A percentile compares a stretch with the other conserved stretches of the same genome.
Evolutionary conservation across 1,140 invertebrate species (phyloP).

Genomic region (Coptotermes formosanus): DNA sequence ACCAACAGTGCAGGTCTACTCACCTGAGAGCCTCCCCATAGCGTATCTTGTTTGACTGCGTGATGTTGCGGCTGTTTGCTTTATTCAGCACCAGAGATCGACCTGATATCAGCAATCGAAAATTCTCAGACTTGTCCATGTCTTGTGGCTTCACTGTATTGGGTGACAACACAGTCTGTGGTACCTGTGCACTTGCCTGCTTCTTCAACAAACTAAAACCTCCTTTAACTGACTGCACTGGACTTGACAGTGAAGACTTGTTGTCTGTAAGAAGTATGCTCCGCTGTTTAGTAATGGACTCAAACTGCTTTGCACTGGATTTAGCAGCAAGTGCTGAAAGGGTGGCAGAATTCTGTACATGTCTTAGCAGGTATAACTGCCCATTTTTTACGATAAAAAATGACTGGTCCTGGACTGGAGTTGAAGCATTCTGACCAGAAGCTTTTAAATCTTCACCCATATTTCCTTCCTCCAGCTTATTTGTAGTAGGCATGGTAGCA

Average conservation of each 20-base stretch:
- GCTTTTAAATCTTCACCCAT: neutral
- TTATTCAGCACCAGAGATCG: constrained; percentile 17
- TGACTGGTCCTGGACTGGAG: neutral
- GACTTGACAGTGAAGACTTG: too few species aligned
- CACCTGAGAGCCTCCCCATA: neutral
- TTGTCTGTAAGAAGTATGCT: too few species aligned
- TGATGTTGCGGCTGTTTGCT: neutral
- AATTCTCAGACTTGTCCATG: neutral
- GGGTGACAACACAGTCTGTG: neutral
- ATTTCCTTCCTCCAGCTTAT: neutral
- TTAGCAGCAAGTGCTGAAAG: neutral
- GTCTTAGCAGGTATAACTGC: constrained; percentile 20
- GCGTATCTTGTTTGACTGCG: too few species aligned
- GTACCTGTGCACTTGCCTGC: neutral
- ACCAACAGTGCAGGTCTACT: neutral
- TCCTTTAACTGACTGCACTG: neutral
- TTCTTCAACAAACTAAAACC: constrained; percentile 22
- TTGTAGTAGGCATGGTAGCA: neutral
- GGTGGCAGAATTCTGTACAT: neutral
- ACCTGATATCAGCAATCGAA: neutral
- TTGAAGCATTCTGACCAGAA: neutral
- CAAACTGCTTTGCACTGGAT: neutral
- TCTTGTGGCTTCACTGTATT: neutral
- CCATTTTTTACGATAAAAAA: neutral
- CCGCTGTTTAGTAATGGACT: too few species aligned